These are phyloP conservation scores for Sturnira hondurensis DNA, from an alignment of 2,113 vertebrate genomes.

Conservation along the genomic window DNA sequence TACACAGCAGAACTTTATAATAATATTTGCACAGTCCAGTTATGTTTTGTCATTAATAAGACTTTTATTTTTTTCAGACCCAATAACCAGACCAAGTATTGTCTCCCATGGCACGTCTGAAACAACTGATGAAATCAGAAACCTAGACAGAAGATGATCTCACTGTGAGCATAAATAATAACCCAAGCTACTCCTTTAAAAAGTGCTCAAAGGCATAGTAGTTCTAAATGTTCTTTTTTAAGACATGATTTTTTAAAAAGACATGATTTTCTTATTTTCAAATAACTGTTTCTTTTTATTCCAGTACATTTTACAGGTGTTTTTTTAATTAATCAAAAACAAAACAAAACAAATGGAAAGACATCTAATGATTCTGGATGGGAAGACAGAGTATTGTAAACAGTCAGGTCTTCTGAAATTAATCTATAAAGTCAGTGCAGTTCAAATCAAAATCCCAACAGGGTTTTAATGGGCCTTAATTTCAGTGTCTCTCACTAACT, in stretches of 20 bases:
- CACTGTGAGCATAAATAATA: constrained; percentile 54
- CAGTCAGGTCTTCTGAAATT: not conserved
- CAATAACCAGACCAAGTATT: constrained; percentile 38
- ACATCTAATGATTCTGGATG: not conserved
- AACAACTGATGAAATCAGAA: constrained; percentile 59
- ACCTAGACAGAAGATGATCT: constrained; percentile 43
- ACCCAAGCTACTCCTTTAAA: constrained; percentile 40
- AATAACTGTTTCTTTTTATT: constrained; percentile 11
- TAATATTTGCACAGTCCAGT: constrained; percentile 50
- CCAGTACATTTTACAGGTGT: not conserved
- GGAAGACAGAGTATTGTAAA: not conserved
- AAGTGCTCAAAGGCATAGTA: not conserved
- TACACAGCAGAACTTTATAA: constrained; percentile 33
- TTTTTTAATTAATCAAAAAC: constrained; percentile 16
- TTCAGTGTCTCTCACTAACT: constrained; percentile 25
- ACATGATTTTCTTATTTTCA: constrained; percentile 17
- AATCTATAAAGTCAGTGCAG: not conserved
- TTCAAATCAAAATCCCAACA: constrained; percentile 1
- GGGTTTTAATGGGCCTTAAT: not conserved
- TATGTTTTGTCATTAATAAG: constrained; percentile 11
- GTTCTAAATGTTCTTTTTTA: not conserved
- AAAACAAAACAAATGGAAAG: constrained; percentile 21
- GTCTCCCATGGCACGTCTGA: constrained; percentile 16
- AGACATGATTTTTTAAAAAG: not conserved
- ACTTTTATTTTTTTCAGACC: constrained; percentile 28